Percentiles rank a stretch among this genome's conserved stretches.
Evolutionary conservation across 2,888 invertebrate species (phyloP).

Genomic region (Dynastes grantii): DNA sequence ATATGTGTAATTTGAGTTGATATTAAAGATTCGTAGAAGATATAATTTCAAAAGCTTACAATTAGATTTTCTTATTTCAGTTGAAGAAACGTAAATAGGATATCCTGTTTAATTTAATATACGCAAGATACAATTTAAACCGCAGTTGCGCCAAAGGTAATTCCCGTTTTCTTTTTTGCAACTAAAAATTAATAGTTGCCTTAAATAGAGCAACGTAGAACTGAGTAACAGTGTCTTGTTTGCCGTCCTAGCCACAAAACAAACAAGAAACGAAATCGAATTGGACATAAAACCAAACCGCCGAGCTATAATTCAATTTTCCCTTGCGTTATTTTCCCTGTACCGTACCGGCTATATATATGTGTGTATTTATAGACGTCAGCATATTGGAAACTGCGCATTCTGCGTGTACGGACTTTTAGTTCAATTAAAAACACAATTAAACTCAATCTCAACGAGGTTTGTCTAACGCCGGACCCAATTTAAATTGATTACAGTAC

Average conservation of each 20-base stretch:
- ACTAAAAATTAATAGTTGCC: too few species aligned
- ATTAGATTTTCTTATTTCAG: too few species aligned
- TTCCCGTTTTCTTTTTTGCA: too few species aligned
- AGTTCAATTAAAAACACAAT: constrained; percentile 47
- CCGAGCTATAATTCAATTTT: constrained; percentile 20
- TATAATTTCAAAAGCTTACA: too few species aligned
- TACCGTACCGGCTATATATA: neutral
- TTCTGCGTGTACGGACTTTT: constrained; percentile 18
- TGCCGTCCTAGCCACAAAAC: neutral
- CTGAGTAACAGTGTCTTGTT: neutral
- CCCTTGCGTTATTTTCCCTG: neutral
- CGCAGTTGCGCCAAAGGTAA: too few species aligned
- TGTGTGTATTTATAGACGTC: constrained; percentile 27
- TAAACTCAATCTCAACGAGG: constrained; percentile 41
- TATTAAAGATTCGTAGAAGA: too few species aligned
- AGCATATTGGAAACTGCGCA: constrained; percentile 34
- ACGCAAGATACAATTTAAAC: too few species aligned
- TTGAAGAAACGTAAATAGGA: too few species aligned
- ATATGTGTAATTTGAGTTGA: too few species aligned
- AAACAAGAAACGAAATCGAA: constrained; percentile 12
- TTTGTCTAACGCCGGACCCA: constrained; percentile 26
- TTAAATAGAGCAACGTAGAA: too few species aligned
- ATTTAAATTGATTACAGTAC: constrained; percentile 33
- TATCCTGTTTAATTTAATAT: too few species aligned
- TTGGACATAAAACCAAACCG: constrained; percentile 10